Base-by-base conservation (phyloP, 2,113 vertebrate genomes). In the Halichoeres trimaculatus region DNA sequence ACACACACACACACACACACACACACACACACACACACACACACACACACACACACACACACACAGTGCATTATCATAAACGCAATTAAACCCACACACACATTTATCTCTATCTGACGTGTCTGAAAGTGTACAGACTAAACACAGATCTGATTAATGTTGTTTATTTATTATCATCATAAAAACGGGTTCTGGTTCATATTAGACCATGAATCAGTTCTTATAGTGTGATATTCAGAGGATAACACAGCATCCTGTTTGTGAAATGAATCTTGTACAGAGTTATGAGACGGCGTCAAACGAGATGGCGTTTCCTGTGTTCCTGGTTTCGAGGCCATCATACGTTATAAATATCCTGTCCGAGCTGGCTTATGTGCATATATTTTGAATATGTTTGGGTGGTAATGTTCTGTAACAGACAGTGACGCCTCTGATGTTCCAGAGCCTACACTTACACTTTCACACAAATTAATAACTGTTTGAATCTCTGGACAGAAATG, bases 301-400 rank as follows among this genome's bases (percentile, higher is more conserved):
- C 7, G 30, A n/a, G 16, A 19, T 26, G 30, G 54, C 59, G 24
- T 3, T 11, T 68, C 63, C 30, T n/a, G 7, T 10, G 50, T 77
- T 24, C 41, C 22, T n/a, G n/a, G n/a, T 65, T 41, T 65, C 14
- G 64, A 76, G 19, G 41, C 23, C 16, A n/a, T n/a, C n/a, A n/a
- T n/a, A n/a, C n/a, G n/a, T n/a, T n/a, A n/a, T n/a, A n/a, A n/a
- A n/a, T n/a, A n/a, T n/a, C n/a, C 38, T 3, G 2, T 12, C 10
- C 10, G 13, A 9, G 8, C 36, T 11, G 9, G 12, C 9, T 11
- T 11, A 2, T 11, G 38, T 40, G 5, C 1, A 9, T 70, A 24
- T 1, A 47, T 48, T 19, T 10, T 4, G 5, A 50, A 76, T 23
- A 40, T 17, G 13, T 45, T 62, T 35, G 43, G 10, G 20, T 30